phyloP scores from a whole-genome alignment of 2,888 invertebrate species.

The Macrophya alboannulata region DNA sequence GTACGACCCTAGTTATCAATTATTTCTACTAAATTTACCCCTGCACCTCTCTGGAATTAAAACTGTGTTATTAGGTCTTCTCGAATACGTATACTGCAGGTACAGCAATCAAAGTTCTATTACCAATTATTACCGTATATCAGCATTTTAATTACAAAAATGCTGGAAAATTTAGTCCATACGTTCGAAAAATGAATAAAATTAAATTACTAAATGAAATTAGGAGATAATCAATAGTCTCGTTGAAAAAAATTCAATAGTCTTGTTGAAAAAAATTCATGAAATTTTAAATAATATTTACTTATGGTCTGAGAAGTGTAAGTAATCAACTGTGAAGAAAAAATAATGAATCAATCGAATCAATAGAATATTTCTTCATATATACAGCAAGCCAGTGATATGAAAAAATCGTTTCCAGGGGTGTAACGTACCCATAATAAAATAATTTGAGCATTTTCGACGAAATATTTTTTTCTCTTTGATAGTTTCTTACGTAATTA shows the following conservation, averaged over 20 bases:
- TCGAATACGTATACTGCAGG: not conserved
- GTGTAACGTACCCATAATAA: not conserved
- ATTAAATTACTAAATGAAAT: no score
- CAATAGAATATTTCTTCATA: no score
- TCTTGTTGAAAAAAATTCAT: no score
- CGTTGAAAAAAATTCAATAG: no score
- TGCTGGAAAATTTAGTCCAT: not conserved
- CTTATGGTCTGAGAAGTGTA: no score
- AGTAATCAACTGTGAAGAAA: no score
- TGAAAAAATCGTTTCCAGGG: no score
- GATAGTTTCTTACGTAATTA: not conserved
- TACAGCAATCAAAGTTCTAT: not conserved
- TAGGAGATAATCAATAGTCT: no score
- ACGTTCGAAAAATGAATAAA: no score
- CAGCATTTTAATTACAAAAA: conserved; percentile 5
- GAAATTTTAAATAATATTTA: no score
- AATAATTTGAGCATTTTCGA: not conserved
- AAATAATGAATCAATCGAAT: no score
- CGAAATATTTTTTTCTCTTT: not conserved
- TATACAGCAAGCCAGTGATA: no score
- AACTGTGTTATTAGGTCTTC: not conserved
- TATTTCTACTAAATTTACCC: not conserved
- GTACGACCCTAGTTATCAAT: not conserved
- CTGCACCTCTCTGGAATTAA: not conserved
- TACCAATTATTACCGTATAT: not conserved